Evolutionary conservation across 2,797 vertebrate genomes (phyloP), one percentile per base, ranked within the genome.

Genomic region (Eupleurogrammus muticus): DNA sequence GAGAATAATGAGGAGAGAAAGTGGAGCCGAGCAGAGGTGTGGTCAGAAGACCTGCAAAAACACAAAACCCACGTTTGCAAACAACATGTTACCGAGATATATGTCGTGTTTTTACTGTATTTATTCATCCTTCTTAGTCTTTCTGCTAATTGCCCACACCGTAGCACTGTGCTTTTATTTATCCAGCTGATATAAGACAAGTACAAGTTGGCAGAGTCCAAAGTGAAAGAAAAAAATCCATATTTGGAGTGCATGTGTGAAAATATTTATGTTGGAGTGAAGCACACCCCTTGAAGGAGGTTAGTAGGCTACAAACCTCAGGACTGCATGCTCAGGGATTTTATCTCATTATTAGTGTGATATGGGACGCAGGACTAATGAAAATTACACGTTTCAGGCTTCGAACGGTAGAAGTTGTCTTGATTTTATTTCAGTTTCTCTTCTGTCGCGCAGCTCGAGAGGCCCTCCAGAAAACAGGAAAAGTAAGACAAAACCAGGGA

Each of bases 1-100:
- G 17, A 70, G 52, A 76, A 79, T 84, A 82, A 80, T 77, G 56
- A 85, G 75, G 52, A 57, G 55, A 56, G 50, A 56, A 51, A 56
- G 32, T 40, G n/a, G 3, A 14, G 55, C 47, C 73, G 13, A 5
- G 59, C 17, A 63, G 66, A 77, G 47, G 62, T 67, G 66, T 75
- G 62, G 72, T 71, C 70, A 82, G 70, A 66, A 70, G 69, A 64
- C 2, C 35, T 17, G 8, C 19, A 58, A 19, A 55, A 64, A 17
- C 61, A 19, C 61, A 19, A 16, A 67, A 47, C n/a, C 11, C 16
- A 53, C 16, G 44, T 35, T 59, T 5, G 4, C 23, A 67, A 49
- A 63, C 19, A 54, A 28, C 16, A 44, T 13, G 47, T 64, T 16
- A 24, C 6, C 2, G 34, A 13, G n/a, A 44, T 59, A 17, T 57